Conservation (phyloP, 2,888 invertebrate species). For the Orchesella flavescens region DNA sequence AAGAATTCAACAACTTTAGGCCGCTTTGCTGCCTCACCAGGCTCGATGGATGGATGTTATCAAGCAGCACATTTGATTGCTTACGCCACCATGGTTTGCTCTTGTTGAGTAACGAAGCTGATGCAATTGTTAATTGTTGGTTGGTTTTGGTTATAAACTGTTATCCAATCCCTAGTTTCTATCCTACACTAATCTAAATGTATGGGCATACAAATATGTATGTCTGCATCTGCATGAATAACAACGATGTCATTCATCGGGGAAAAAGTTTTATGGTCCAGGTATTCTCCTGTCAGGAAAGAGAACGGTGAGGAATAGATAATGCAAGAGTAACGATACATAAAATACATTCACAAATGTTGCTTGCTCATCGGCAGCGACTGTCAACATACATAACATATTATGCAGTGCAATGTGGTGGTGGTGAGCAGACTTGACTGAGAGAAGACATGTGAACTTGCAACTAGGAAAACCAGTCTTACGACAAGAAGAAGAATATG, state of each 20-base stretch:
- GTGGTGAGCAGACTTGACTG: too few species aligned
- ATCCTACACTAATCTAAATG: too few species aligned
- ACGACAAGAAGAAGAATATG: too few species aligned
- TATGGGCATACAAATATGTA: too few species aligned
- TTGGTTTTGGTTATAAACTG: too few species aligned
- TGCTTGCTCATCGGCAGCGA: not conserved
- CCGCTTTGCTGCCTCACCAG: not conserved
- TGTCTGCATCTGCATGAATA: too few species aligned
- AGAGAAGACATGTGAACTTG: too few species aligned
- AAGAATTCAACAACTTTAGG: not conserved
- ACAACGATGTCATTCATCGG: constrained; percentile 1
- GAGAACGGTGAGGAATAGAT: not conserved
- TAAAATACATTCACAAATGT: not conserved
- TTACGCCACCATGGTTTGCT: too few species aligned
- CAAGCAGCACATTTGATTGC: not conserved
- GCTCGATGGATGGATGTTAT: not conserved
- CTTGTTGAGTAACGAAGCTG: too few species aligned
- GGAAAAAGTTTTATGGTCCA: not conserved
- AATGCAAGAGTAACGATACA: not conserved
- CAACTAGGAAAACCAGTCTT: constrained; percentile 7
- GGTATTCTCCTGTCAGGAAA: not conserved
- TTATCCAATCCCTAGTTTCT: too few species aligned
- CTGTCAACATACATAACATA: constrained; percentile 8
- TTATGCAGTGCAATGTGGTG: not conserved
- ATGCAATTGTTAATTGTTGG: too few species aligned